Conservation (phyloP, 2,113 vertebrate species). For the Salvator merianae region DNA sequence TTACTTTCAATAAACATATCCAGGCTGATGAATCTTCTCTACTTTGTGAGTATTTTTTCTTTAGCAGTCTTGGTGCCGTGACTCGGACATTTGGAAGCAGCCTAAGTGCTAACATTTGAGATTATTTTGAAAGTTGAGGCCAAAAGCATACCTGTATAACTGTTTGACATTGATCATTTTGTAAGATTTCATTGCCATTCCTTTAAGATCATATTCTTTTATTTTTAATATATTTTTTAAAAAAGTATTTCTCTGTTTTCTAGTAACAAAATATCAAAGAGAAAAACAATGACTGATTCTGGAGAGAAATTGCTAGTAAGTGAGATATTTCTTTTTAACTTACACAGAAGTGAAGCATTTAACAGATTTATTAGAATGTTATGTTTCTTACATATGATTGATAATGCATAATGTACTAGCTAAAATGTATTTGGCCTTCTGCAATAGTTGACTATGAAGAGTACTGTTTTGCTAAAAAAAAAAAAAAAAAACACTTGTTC, state of each 20-base stretch:
- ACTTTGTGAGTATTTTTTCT: no score
- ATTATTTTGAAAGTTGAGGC: no score
- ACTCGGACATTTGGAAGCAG: no score
- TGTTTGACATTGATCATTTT: not conserved
- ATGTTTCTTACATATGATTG: not conserved
- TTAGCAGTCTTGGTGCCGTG: no score
- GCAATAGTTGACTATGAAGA: not conserved
- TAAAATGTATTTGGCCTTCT: not conserved
- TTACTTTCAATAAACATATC: no score
- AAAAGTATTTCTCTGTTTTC: fast-evolving
- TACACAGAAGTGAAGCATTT: fast-evolving
- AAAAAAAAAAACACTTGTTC: not conserved
- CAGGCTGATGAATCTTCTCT: no score
- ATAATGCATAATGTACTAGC: not conserved
- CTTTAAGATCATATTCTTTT: no score
- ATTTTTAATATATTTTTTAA: fast-evolving
- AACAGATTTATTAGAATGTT: fast-evolving
- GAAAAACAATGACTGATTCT: not conserved
- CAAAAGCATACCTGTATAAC: no score
- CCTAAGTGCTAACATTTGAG: no score
- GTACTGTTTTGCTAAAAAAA: not conserved
- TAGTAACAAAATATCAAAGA: conserved; percentile 29
- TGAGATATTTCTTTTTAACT: fast-evolving
- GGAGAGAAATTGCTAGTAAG: not conserved
- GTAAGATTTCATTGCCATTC: no score